phyloP scores from a whole-genome alignment of 2,113 vertebrate species.

The Prinia subflava region DNA sequence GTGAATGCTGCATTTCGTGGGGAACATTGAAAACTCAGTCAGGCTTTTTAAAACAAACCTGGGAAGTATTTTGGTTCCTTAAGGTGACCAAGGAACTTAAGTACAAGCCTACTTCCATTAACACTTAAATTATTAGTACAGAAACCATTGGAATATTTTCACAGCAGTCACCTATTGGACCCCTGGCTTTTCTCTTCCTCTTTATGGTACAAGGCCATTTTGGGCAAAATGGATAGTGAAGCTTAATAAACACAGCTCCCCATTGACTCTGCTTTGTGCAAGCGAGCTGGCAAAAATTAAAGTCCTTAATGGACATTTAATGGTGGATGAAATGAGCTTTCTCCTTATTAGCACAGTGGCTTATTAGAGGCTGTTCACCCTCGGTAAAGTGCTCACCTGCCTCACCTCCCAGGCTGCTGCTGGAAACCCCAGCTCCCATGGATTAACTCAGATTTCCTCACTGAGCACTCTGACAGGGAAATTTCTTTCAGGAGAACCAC shows the following conservation, averaged over 20 bases:
- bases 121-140: neutral
- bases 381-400: neutral
- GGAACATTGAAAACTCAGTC: neutral
- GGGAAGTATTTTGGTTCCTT: neutral
- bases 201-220: neutral
- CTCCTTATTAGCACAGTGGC: neutral
- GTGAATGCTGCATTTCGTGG: neutral
- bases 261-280: neutral
- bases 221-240: neutral
- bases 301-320: constrained; percentile 33
- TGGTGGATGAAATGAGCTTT: constrained; percentile 19
- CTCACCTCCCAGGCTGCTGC: neutral
- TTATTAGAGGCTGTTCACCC: neutral
- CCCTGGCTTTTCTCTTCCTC: neutral
- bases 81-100: neutral
- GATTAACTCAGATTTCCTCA: neutral
- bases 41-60: neutral
- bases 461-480: neutral
- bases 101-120: neutral
- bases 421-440: neutral
- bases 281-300: neutral
- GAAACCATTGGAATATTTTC: neutral
- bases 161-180: neutral
- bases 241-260: neutral
- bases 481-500: neutral